Evolutionary conservation across 2,113 vertebrate species (phyloP), one percentile per base, ranked within the genome.

Genomic region (Climacteris rufus): DNA sequence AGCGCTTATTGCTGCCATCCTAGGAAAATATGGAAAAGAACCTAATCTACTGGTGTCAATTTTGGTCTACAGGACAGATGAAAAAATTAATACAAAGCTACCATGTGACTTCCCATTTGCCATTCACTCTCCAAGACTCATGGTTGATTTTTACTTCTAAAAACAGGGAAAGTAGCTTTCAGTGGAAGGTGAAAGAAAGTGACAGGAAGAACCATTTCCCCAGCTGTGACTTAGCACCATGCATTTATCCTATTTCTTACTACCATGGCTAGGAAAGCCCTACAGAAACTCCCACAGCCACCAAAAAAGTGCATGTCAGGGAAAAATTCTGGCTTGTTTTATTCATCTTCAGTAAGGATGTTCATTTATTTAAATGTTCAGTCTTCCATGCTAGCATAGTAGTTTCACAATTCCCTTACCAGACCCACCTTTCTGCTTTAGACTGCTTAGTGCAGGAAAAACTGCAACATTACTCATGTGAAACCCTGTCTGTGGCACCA

Each of bases 391-490:
- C 11, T 27, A 68, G 39, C 10, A 10, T 14, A 39, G 28, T 57
- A 54, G 35, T 70, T 94, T 76, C 75, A 74, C 59, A 65, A 10
- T n/a, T 78, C 23, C 22, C n/a, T 21, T 37, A 13, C 21, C 3
- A 4, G 74, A 65, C 30, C 17, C 0, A 6, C 63, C 59, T 25
- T 77, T 69, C 76, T 83, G 42, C 66, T 72, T 77, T 33, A 53
- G 75, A 35, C 85, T 54, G 24, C 45, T 81, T n/a, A 39, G 16
- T 2, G 1, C 49, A 59, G 75, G 40, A 35, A 72, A 33, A 23
- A 75, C 5, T 27, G 19, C 30, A 40, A 3, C 6, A 2, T 63
- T 28, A 13, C 10, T 19, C 10, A 1, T 13, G 33, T 9, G 5
- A 54, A 66, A 49, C 6, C 31, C n/a, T 1, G 0, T 35, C 74